Evolutionary conservation across 2,888 invertebrate genomes (phyloP), one percentile per base, ranked within the genome.

Genomic region (Hirtodrosophila trivittata): DNA sequence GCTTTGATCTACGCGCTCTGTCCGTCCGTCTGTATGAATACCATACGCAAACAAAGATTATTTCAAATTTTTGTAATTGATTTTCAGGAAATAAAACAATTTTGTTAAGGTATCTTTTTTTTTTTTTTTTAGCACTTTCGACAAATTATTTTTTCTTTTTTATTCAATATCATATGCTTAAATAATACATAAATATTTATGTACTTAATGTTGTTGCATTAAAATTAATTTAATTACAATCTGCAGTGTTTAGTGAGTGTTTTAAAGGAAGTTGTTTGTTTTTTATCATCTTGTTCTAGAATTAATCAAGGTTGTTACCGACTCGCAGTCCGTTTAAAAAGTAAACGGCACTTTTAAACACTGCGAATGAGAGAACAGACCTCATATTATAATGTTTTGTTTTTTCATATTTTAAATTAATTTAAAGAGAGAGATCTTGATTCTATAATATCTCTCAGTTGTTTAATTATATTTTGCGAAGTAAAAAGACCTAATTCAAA

Each of bases 51-150:
- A n/a, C n/a, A n/a, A n/a, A n/a, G n/a, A n/a, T n/a, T n/a, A n/a
- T 35, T 10, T 3, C 35, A 8, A 13, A 10, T 12, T 12, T n/a
- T n/a, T n/a, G n/a, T n/a, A n/a, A n/a, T n/a, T n/a, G n/a, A n/a
- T n/a, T n/a, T n/a, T n/a, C n/a, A n/a, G n/a, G n/a, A 9, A 64
- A 33, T 46, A 47, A 52, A 64, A 46, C 46, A 14, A 3, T 1
- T 3, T 9, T 35, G 33, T 16, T 12, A 4, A 37, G 3, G 7
- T 32, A 4, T 25, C 25, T 4, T 25, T 25, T 25, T 3, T 26
- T 41, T 51, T 14, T 77, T 74, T 49, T 64, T 76, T 75, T 75
- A 77, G 75, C 82, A 81, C 77, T 74, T 81, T 67, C 60, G 75
- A 81, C 82, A 81, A 75, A 73, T 58, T n/a, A n/a, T 63, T 51